Percentiles rank a stretch among this genome's conserved stretches.
phyloP scores from a whole-genome alignment of 2,888 invertebrate species.

The Sthenelais limicola region DNA sequence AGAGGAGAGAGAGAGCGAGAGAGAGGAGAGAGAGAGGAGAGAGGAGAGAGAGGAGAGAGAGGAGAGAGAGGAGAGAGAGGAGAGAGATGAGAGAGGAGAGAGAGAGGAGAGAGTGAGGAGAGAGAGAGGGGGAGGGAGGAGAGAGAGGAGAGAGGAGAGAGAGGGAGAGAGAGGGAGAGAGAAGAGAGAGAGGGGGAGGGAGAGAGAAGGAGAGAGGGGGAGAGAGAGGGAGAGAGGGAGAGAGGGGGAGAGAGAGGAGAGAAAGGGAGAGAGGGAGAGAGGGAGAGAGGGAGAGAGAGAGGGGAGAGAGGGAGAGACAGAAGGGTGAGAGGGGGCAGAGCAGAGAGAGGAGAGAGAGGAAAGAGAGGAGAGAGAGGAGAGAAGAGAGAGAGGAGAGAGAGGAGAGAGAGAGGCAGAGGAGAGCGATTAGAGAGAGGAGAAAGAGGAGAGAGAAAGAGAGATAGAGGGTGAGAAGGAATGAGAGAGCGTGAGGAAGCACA shows the following conservation, averaged over 20 bases:
- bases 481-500: no score
- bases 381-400: no score
- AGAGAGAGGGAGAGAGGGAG: slow-evolving; percentile 1
- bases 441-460: no score
- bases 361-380: not conserved
- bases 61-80: not conserved
- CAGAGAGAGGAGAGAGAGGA: not conserved
- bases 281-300: not conserved
- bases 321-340: not conserved
- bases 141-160: not conserved
- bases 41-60: not conserved
- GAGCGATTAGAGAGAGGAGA: no score
- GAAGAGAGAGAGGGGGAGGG: not conserved
- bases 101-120: not conserved
- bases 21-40: not conserved
- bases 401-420: no score
- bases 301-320: not conserved
- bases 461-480: no score
- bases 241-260: not conserved
- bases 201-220: not conserved
- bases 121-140: not conserved
- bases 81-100: not conserved
- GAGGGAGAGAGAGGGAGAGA: not conserved
- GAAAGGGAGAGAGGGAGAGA: not conserved
- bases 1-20: not conserved